Evolutionary conservation across 1,140 invertebrate genomes (phyloP).

Genomic region (Drosophila simulans): DNA sequence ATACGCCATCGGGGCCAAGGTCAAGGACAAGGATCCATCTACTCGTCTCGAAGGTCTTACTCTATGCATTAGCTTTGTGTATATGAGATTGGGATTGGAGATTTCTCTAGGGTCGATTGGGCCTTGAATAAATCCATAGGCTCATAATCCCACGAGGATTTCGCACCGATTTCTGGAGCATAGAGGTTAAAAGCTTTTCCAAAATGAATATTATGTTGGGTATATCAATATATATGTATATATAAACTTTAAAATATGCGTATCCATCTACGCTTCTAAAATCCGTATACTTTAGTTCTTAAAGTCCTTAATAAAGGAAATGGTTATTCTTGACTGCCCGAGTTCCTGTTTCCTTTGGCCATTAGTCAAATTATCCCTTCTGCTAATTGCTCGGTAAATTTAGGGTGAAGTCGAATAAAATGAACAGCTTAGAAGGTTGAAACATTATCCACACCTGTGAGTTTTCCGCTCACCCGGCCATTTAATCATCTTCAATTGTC

Average conservation of each 20-base stretch:
- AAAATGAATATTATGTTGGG: not conserved
- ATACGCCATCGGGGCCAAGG: slow-evolving; percentile 46
- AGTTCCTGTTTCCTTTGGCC: not conserved
- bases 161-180: not conserved
- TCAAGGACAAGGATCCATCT: slow-evolving; percentile 51
- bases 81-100: not conserved
- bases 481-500: slow-evolving; percentile 42
- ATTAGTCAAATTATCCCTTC: not conserved
- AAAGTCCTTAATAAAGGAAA: not conserved
- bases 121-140: slow-evolving; percentile 32
- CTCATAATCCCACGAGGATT: slow-evolving; percentile 14
- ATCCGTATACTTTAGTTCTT: no score
- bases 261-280: no score
- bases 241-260: no score
- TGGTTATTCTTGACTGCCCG: not conserved
- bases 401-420: not conserved
- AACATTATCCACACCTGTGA: not conserved
- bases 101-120: not conserved
- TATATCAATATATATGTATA: no score
- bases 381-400: slow-evolving; percentile 6
- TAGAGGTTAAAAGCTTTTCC: not conserved
- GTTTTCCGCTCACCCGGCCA: slow-evolving; percentile 8
- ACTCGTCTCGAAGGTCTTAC: slow-evolving; percentile 7
- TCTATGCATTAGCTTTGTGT: not conserved
- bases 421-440: not conserved